A percentile compares a stretch with the other conserved stretches of the same genome.
phyloP scores from a whole-genome alignment of 2,797 vertebrate genomes.

The Alcedo quadribrachys region DNA sequence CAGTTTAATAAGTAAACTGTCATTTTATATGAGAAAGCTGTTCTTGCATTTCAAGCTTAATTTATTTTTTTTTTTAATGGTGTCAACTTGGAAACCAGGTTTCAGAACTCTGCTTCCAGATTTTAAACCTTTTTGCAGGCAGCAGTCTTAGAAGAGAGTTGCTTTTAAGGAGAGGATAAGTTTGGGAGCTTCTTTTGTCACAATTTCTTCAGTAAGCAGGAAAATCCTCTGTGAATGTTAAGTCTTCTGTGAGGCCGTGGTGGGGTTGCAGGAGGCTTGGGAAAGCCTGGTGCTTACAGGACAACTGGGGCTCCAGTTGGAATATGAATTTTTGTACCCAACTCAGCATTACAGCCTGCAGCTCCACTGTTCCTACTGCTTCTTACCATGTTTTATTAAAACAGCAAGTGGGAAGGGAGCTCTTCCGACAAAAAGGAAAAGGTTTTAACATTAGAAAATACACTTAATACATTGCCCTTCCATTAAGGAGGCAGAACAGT shows the following conservation, averaged over 20 bases:
- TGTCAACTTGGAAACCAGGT: background rate
- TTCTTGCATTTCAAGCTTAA: background rate
- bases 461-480: background rate
- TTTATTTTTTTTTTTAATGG: background rate
- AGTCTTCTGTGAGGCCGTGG: rapidly evolving
- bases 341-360: rapidly evolving
- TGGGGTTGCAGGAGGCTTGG: background rate
- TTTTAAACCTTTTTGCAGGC: background rate
- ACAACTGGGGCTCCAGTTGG: background rate
- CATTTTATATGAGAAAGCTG: background rate
- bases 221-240: background rate
- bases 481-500: background rate
- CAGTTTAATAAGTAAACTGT: background rate
- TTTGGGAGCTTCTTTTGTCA: background rate
- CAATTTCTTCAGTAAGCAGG: background rate
- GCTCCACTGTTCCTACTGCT: background rate
- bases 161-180: background rate
- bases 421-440: background rate
- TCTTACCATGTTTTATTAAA: constrained; percentile 10
- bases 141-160: background rate
- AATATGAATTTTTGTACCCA: background rate
- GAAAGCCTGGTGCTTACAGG: rapidly evolving
- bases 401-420: background rate
- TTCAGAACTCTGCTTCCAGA: background rate
- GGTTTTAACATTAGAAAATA: background rate